Evolutionary conservation across 1,140 invertebrate genomes (phyloP).

Genomic region (Sycophaga agraensis): DNA sequence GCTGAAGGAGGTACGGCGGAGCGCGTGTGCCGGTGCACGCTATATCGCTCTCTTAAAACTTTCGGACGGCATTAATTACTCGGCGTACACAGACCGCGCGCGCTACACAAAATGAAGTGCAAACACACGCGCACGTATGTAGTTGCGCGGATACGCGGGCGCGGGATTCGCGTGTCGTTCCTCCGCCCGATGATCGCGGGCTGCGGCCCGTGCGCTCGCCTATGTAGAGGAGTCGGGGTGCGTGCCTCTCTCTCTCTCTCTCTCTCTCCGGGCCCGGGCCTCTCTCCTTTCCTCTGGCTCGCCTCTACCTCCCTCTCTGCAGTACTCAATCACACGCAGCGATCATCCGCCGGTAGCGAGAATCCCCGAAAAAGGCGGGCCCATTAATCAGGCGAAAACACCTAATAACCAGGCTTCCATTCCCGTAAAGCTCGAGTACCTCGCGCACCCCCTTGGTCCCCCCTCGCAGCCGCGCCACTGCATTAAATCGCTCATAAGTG

Average conservation of each 20-base stretch:
- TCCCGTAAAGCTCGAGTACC: conserved; percentile 30
- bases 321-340: conserved; percentile 18
- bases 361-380: conserved; percentile 23
- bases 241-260: background rate
- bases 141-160: background rate
- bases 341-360: conserved; percentile 25
- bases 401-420: conserved; percentile 31
- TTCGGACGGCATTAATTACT: conserved; percentile 23
- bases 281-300: too few relatives aligned
- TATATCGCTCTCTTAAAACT: conserved; percentile 1
- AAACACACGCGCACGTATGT: background rate
- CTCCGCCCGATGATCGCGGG: background rate
- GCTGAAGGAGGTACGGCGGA: too few relatives aligned
- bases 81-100: background rate
- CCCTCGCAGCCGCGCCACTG: background rate
- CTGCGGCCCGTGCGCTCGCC: background rate
- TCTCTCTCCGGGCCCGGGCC: background rate
- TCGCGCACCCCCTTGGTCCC: conserved; percentile 1
- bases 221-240: background rate
- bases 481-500: conserved; percentile 21
- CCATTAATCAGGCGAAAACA: conserved; percentile 31
- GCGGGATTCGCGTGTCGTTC: background rate
- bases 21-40: background rate
- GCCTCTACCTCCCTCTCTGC: too few relatives aligned
- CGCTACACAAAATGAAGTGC: background rate